Base-by-base conservation (phyloP, 1,140 invertebrate genomes). In the Brachionus manjavacas region DNA sequence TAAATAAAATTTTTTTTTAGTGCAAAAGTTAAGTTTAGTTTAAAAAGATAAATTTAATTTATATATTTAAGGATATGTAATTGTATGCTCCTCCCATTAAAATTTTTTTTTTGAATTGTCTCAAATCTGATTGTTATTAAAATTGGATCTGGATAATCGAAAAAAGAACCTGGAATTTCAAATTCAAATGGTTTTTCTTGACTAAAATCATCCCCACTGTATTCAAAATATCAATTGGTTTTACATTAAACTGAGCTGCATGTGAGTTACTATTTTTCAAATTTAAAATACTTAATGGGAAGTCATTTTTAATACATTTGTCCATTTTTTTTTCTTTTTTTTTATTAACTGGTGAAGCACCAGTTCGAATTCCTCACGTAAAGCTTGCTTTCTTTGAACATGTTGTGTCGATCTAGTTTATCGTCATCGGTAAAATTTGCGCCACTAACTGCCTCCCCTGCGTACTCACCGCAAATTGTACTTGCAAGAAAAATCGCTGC, bases 361-460 rank as follows among this genome's bases (percentile, higher is more conserved):
- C n/a, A n/a, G n/a, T n/a, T n/a, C n/a, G n/a, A n/a, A n/a, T n/a
- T n/a, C n/a, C 97, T 99, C 88, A 96, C 93, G 95, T 83, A 93
- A 92, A 35, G 94, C 87, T 85, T 97, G 92, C 88, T 96, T 95
- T 87, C 93, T 93, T 1, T 95, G 95, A 91, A 41, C 35, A 46
- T 20, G 60, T 31, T 31, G 28, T 20, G 23, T 97, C 96, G 87
- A 95, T 94, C 84, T 91, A 87, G 0, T 88, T 88, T 1, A 88
- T 85, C 81, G 39, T 52, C 66, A 88, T 85, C 81, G 39, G 20
- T 16, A 11, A 20, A 9, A 12, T 84, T 25, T 1, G 1, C 43
- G 9, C 35, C 79, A 12, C 52, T n/a, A 1, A 31, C 28, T 4
- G 28, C 6, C 28, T 31, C 28, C 3, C 6, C 28, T 31, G 28